Evolutionary conservation across 2,888 invertebrate species (phyloP).

Genomic region (Apamea epomidion): DNA sequence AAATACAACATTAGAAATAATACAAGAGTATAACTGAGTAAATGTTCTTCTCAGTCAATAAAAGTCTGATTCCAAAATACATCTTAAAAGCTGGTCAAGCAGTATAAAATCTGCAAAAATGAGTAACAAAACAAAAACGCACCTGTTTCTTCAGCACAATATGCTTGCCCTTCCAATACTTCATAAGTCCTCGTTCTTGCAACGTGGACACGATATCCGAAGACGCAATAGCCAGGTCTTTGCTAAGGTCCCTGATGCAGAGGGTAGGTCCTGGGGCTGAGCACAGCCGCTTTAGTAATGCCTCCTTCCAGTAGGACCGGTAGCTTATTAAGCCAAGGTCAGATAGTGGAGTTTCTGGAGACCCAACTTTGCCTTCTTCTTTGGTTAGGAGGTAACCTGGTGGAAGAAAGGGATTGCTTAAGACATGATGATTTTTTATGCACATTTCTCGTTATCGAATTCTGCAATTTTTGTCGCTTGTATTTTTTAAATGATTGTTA

Average conservation of each 20-base stretch:
- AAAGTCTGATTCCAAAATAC: neutral
- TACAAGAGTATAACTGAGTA: neutral
- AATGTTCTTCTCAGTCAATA: neutral
- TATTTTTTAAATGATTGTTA: neutral
- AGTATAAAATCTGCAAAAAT: neutral
- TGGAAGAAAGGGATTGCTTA: slow-evolving; percentile 12
- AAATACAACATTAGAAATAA: neutral
- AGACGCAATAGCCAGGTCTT: slow-evolving; percentile 98
- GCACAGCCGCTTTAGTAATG: slow-evolving; percentile 97
- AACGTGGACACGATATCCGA: slow-evolving; percentile 99
- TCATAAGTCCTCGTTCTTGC: slow-evolving; percentile 98
- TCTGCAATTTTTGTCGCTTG: neutral
- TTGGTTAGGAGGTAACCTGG: slow-evolving; percentile 98
- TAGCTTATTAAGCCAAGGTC: slow-evolving; percentile 99
- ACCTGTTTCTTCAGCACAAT: slow-evolving; percentile 98
- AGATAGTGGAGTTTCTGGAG: slow-evolving; percentile 99
- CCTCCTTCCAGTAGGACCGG: slow-evolving; percentile 99
- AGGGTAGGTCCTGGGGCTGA: slow-evolving; percentile 96
- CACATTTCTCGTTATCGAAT: neutral
- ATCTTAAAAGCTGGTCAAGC: neutral
- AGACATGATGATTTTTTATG: neutral
- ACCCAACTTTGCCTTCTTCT: slow-evolving; percentile 99
- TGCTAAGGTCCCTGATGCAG: slow-evolving; percentile 96
- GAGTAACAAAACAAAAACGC: slow-evolving; percentile 27
- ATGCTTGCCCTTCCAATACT: slow-evolving; percentile 99